Base-by-base conservation (phyloP, 2,797 vertebrate genomes). In the Odontamblyopus rebecca region DNA sequence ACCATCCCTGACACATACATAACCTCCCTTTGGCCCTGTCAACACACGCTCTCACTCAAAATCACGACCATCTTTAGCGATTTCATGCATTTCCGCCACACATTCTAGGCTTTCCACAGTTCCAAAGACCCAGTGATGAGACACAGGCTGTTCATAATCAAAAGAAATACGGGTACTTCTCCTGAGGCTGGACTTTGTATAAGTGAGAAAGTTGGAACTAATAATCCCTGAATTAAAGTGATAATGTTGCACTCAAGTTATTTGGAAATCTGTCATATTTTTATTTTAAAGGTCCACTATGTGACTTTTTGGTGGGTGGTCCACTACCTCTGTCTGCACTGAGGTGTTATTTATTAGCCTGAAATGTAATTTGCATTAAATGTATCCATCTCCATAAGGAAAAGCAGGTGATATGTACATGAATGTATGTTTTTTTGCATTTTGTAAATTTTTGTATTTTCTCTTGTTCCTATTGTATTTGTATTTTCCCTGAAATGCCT, bases 81-180 rank as follows among this genome's bases (percentile, higher is more conserved):
- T 80, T 82, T 86, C 74, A 77, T 77, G 57, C 61, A 71, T 82
- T 72, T 89, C 76, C 69, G 69, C 71, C 72, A 77, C 71, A 30
- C 29, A 67, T 67, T 67, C 50, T 67, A n/a, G 53, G 27, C 27
- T 67, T 67, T 67, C 50, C 65, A 53, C 65, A 67, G 48, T 32
- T 67, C 50, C 16, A 54, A 13, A 19, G 8, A 2, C 62, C 64
- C 6, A 19, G 26, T 29, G 23, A 67, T 26, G 27, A 67, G 65
- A 67, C 15, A 16, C 48, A 53, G 27, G 8, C 13, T 76, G 16
- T 61, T 48, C 67, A 54, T 75, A 59, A 6, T 38, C 70, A 32
- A 72, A 53, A 60, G 6, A 66, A 16, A 2, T 18, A 23, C 5
- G 11, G 18, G 30, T 61, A 35, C 29, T 11, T 32, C 2, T 63